A percentile compares a stretch with the other conserved stretches of the same genome.
These are phyloP conservation scores for Macropus fuliginosus DNA, from an alignment of 2,797 vertebrate species.

Conservation along the genomic window DNA sequence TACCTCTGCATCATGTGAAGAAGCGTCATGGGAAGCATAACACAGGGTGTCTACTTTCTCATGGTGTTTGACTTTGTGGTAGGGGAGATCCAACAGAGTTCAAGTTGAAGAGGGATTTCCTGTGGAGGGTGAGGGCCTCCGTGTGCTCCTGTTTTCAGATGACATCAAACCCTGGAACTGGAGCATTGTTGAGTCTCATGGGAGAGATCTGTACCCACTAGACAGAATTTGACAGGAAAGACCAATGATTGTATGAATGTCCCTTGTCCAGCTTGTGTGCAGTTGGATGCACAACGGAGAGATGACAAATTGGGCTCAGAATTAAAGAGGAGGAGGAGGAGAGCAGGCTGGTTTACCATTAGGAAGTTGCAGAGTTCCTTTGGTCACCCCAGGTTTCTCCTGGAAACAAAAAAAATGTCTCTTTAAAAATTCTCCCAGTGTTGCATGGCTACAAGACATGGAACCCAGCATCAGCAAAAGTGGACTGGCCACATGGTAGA, in stretches of 20 bases:
- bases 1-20: not conserved
- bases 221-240: too few relatives aligned
- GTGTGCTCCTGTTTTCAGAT: not conserved
- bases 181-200: not conserved
- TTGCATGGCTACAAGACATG: not conserved
- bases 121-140: not conserved
- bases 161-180: not conserved
- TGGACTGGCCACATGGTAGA: not conserved
- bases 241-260: too few relatives aligned
- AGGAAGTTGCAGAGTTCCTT: not conserved
- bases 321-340: not conserved
- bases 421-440: not conserved
- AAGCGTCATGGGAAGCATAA: not conserved
- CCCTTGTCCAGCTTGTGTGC: too few relatives aligned
- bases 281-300: too few relatives aligned
- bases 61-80: not conserved
- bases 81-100: not conserved
- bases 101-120: not conserved
- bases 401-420: not conserved
- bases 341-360: not conserved
- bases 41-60: not conserved
- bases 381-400: not conserved
- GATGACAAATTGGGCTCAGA: too few relatives aligned
- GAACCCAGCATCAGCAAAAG: not conserved
- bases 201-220: not conserved